Evolutionary conservation across 2,888 invertebrate species (phyloP), one percentile per base, ranked within the genome.

Genomic region (Xiphydria camelus): DNA sequence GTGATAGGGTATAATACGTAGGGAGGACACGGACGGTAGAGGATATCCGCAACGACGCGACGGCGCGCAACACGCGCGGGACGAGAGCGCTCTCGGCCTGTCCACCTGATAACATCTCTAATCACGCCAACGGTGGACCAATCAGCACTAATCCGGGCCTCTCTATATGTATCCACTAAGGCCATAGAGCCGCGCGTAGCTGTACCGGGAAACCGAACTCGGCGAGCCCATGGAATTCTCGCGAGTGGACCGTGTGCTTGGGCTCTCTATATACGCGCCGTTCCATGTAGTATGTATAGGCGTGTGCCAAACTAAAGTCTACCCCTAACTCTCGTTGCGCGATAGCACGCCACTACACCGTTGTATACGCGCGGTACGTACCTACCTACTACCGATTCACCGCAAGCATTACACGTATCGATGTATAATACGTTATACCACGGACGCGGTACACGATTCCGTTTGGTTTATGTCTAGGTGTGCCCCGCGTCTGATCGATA

Each of bases 81-180:
- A 56, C 45, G 54, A 58, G 61, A 53, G 60, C 53, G 60, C 55
- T 58, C 59, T 60, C 55, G 58, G 58, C 59, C 55, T 46, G 36
- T 53, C 49, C 46, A 51, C 53, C 70, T 72, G 73, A 73, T 73
- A 74, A 74, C 74, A 74, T 74, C 74, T 74, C 73, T 74, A 75
- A 75, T 75, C 74, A 74, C 71, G 70, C 66, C 68, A 68, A 62
- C 67, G 69, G 64, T 65, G 73, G 72, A 73, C 74, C 74, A 75
- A 74, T 74, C 74, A 73, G 69, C 71, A 65, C 67, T 71, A 73
- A 73, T 73, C 71, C 73, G 59, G 62, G 65, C 58, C 43, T 49
- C 59, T 12, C 26, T 57, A 62, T 64, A 61, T 60, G 62, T 61
- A 61, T 52, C 51, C 25, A 45, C 21, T 22, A 50, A 43, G 50